Evolutionary conservation across 2,888 invertebrate genomes (phyloP), one percentile per base, ranked within the genome.

Genomic region (Galeopsomyia nigrocyanea): DNA sequence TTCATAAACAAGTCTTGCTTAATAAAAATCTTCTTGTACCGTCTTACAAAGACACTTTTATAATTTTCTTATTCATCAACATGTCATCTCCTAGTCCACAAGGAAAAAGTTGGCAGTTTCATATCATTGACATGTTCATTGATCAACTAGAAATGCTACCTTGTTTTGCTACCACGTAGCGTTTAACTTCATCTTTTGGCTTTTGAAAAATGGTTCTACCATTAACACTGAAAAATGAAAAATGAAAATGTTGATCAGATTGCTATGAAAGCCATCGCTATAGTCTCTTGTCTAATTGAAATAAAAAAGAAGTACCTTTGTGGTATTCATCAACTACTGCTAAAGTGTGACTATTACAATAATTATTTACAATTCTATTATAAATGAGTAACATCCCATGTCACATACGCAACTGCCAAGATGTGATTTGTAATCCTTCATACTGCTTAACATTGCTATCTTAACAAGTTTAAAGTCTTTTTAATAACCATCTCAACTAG

Each of bases 31-130:
- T 68, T 49, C 31, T 19, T 68, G 63, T 60, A 68, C 58, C 57
- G 39, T 61, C n/a, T 67, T 74, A 74, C 22, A 22, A 60, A 13
- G 17, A 55, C n/a, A n/a, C 51, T 63, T 58, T 58, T 53, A 62
- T 13, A 46, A 72, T 58, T 67, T 57, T 57, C 22, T 22, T 21
- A n/a, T 71, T 71, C 68, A 68, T 65, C 62, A 75, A 75, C 46
- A 56, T n/a, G n/a, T n/a, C n/a, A 51, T 65, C 63, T 39, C 39
- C 7, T 13, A 9, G 39, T 13, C 39, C 13, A 39, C 7, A 39
- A 39, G 39, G 13, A 39, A 39, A 10, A 39, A 39, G 7, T 10
- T 13, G 13, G 13, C 13, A 39, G 7, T 39, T 10, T 55, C 19
- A 3, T 19, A 55, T n/a, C 21, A 19, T 55, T 19, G 21, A 19